phyloP scores from a whole-genome alignment of 2,113 vertebrate species.

The Chaetodon trifascialis region DNA sequence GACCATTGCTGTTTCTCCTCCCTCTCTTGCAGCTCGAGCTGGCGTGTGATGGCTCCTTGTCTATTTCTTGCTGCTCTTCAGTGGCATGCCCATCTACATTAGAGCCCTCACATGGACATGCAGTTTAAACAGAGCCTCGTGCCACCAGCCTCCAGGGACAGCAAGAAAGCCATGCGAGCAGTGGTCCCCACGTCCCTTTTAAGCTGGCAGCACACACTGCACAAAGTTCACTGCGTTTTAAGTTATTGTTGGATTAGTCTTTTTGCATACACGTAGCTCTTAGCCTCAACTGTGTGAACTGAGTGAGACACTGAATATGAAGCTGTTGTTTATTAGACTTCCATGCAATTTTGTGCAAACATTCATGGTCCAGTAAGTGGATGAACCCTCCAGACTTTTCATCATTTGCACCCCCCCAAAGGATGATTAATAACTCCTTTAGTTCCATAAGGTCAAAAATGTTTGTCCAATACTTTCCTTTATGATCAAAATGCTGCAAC shows the following conservation, averaged over 20 bases:
- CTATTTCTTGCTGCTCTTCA: constrained; percentile 56
- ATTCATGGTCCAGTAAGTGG: constrained; percentile 1
- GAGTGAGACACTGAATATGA: not conserved
- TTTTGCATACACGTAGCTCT: not conserved
- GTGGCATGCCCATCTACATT: constrained; percentile 59
- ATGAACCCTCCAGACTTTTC: not conserved
- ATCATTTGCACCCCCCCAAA: not conserved
- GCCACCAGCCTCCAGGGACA: constrained; percentile 62
- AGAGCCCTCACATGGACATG: constrained; percentile 53
- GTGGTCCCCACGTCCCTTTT: constrained; percentile 55
- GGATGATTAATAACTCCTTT: not conserved
- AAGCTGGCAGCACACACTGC: constrained; percentile 35
- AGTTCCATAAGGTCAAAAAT: not conserved
- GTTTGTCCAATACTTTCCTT: not conserved
- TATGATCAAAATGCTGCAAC: not conserved
- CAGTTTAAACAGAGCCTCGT: constrained; percentile 59
- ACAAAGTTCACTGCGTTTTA: constrained; percentile 19
- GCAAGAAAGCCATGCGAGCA: constrained; percentile 61
- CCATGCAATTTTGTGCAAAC: constrained; percentile 3
- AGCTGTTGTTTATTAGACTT: not conserved
- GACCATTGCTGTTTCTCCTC: constrained; percentile 29
- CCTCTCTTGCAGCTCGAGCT: constrained; percentile 42
- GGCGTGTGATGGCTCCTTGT: constrained; percentile 38
- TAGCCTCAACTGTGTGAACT: not conserved
- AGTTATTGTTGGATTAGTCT: constrained; percentile 27